A percentile compares a stretch with the other conserved stretches of the same genome.
phyloP scores from a whole-genome alignment of 2,888 invertebrate genomes.

The Cepaea hortensis region DNA sequence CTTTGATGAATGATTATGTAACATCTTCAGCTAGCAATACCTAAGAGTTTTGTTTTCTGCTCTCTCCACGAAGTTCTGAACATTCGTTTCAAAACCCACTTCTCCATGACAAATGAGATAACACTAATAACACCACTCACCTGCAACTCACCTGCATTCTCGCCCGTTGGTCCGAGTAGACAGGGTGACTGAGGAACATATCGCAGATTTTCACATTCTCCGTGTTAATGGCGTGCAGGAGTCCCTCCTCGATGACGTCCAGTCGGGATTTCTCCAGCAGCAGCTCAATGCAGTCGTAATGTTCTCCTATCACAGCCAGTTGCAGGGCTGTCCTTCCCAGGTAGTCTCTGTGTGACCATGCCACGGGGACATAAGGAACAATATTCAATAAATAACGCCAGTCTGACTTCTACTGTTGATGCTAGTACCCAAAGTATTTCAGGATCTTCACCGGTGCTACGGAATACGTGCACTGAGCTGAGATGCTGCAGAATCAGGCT shows the following conservation, averaged over 20 bases:
- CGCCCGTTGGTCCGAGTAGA: conserved; percentile 55
- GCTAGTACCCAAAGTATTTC: no score
- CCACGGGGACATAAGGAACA: no score
- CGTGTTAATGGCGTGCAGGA: conserved; percentile 61
- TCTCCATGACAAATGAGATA: no score
- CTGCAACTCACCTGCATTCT: conserved; percentile 51
- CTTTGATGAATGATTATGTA: no score
- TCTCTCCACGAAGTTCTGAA: no score
- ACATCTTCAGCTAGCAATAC: no score
- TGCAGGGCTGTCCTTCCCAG: conserved; percentile 60
- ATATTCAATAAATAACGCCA: no score
- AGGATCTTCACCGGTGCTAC: no score
- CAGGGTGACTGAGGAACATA: conserved; percentile 57
- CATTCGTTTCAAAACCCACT: neutral
- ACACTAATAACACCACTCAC: neutral
- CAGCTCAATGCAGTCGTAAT: conserved; percentile 58
- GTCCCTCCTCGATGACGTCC: conserved; percentile 58
- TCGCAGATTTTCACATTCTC: conserved; percentile 61
- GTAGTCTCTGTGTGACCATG: conserved; percentile 52
- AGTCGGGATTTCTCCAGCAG: conserved; percentile 55
- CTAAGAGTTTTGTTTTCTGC: no score
- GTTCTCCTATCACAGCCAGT: conserved; percentile 58
- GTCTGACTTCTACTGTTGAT: no score
- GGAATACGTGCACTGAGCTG: no score
- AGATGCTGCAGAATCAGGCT: no score